A percentile compares a stretch with the other conserved stretches of the same genome.
These are phyloP conservation scores for Campaea margaritaria DNA, from an alignment of 2,888 invertebrate genomes.

Conservation along the genomic window DNA sequence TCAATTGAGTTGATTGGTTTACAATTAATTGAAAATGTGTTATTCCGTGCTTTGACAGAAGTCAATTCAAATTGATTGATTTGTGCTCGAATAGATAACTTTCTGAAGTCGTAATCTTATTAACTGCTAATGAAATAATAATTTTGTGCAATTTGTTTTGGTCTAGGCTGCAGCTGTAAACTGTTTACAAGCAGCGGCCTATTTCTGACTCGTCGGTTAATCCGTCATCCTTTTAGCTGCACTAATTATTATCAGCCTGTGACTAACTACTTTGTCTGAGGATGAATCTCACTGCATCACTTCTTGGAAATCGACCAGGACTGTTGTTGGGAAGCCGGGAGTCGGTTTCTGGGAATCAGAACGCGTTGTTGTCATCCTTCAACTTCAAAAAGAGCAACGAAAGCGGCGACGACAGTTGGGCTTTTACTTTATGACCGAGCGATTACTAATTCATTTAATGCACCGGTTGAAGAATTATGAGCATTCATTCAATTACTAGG, in stretches of 20 bases:
- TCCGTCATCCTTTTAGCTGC: constrained; percentile 38
- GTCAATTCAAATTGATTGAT: neutral
- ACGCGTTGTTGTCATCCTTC: constrained; percentile 58
- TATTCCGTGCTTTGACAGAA: constrained; percentile 14
- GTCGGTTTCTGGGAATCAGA: constrained; percentile 64
- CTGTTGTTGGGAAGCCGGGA: constrained; percentile 60
- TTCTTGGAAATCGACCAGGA: constrained; percentile 69
- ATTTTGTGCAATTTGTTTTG: neutral
- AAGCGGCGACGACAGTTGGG: constrained; percentile 38
- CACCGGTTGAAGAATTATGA: constrained; percentile 15
- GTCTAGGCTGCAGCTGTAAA: constrained; percentile 9
- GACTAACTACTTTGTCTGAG: constrained; percentile 34
- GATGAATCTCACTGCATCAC: constrained; percentile 35
- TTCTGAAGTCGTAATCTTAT: neutral
- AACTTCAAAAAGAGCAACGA: constrained; percentile 57
- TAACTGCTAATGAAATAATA: constrained; percentile 2
- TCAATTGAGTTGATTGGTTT: constrained; percentile 33
- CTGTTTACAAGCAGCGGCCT: constrained; percentile 44
- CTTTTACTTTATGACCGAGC: constrained; percentile 36
- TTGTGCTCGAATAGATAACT: too few species aligned
- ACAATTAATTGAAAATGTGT: constrained; percentile 31
- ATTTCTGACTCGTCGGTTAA: constrained; percentile 31
- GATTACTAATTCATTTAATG: constrained; percentile 10
- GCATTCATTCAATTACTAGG: constrained; percentile 2
- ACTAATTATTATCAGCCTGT: constrained; percentile 39